Evolutionary conservation across 2,113 vertebrate genomes (phyloP), one percentile per base, ranked within the genome.

Genomic region (Symphodus melops): DNA sequence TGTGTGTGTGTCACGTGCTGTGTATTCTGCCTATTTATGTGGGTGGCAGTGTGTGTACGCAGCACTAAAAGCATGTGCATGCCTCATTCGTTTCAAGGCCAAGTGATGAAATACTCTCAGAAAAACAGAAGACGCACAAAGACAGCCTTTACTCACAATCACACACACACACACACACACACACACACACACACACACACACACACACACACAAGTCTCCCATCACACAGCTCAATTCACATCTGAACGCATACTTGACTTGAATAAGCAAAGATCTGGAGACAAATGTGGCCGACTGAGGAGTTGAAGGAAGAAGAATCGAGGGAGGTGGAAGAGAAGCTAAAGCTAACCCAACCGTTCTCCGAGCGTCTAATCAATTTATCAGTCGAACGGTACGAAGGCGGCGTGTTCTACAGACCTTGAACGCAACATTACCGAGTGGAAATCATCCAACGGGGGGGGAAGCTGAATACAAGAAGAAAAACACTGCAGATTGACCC

Each of bases 31-130:
- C 36, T 69, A 58, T 83, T 72, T 86, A 65, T 12, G 80, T 84
- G 80, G 75, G 81, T 37, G 62, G 82, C 41, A 39, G 36, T 77
- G 74, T 81, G 88, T 72, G 72, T 58, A 49, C 64, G 87, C 61
- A 58, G 81, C 74, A 64, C 41, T 85, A 71, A 88, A 88, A 84
- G 84, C 76, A 58, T 77, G 82, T 81, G 71, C 72, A 67, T 25
- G 65, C 84, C 79, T 79, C 75, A 75, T 78, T 87, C 28, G 76
- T 86, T 91, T 89, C 89, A 91, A 92, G 90, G 89, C 87, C 87
- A 78, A 57, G 70, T 41, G 83, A 86, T 79, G 79, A 91, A 89
- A 85, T 74, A 74, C 55, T 73, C 78, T 86, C 62, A 59, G 79
- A 67, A 79, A 33, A 84, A 79, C 58, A 70, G 36, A 69, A 55